Evolutionary conservation across 2,888 invertebrate species (phyloP).

Genomic region (Ectropis crepuscularia): DNA sequence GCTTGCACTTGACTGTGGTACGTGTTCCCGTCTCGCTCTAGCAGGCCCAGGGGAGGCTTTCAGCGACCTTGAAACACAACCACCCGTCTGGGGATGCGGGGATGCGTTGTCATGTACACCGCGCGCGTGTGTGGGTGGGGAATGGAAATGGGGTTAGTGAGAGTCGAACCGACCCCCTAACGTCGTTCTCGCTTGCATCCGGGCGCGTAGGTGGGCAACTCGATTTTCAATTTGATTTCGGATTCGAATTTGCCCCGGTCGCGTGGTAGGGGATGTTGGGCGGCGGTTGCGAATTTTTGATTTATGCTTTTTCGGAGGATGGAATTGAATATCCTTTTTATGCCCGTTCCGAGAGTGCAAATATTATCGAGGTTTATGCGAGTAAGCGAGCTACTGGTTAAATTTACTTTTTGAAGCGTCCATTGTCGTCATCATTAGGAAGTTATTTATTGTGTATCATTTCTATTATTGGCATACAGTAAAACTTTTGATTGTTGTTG

Average conservation of each 20-base stretch:
- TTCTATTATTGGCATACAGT: too few species aligned
- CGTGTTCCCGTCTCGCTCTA: conserved; percentile 64
- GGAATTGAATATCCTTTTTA: conserved; percentile 34
- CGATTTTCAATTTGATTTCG: conserved; percentile 74
- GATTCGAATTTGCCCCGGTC: conserved; percentile 56
- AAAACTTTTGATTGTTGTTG: too few species aligned
- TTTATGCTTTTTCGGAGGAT: conserved; percentile 32
- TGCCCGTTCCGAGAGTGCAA: conserved; percentile 15
- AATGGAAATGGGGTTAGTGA: conserved; percentile 72
- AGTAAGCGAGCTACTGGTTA: background rate
- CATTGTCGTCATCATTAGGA: background rate
- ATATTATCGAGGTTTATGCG: conserved; percentile 21
- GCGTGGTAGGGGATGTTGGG: conserved; percentile 47
- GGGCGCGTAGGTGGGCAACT: conserved; percentile 63
- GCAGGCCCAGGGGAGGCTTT: conserved; percentile 58
- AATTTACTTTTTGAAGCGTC: conserved; percentile 9
- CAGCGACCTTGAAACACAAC: conserved; percentile 80
- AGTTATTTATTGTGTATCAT: background rate
- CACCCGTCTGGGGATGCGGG: conserved; percentile 67
- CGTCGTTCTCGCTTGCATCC: conserved; percentile 82
- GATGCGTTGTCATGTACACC: conserved; percentile 63
- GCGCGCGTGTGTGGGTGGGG: conserved; percentile 47
- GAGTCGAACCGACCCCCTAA: conserved; percentile 56
- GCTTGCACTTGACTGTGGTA: conserved; percentile 77
- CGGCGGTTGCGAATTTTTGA: conserved; percentile 37